Conservation (phyloP, 1,140 invertebrate species). For the Pseudachorutes palmiensis region DNA sequence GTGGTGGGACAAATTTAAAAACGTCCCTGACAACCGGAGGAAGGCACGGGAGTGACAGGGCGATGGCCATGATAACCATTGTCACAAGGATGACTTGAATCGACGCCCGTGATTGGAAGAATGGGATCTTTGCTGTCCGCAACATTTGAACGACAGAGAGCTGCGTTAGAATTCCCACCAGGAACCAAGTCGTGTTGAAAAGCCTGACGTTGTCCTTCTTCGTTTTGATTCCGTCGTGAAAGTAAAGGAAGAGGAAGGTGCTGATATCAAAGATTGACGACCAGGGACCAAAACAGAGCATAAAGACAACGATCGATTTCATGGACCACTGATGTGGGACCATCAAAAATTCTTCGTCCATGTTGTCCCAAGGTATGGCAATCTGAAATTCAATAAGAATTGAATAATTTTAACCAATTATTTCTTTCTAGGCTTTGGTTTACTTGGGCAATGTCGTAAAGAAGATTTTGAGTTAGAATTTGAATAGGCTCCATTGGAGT, state of each 20-base stretch:
- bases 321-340: constrained; percentile 28
- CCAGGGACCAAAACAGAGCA: constrained; percentile 25
- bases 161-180: constrained; percentile 23
- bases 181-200: constrained; percentile 23
- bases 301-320: constrained; percentile 21
- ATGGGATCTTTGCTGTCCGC: constrained; percentile 23
- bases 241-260: constrained; percentile 25
- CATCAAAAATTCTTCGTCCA: constrained; percentile 20
- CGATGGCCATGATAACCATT: constrained; percentile 16
- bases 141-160: constrained; percentile 26
- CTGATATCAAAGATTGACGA: constrained; percentile 24
- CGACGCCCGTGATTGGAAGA: constrained; percentile 19
- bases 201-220: constrained; percentile 6
- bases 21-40: too few species aligned
- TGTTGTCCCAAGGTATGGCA: constrained; percentile 26
- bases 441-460: constrained; percentile 24
- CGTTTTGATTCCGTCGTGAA: constrained; percentile 16
- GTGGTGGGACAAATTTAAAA: constrained; percentile 7
- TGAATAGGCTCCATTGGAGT: constrained; percentile 21
- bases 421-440: neutral
- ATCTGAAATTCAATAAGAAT: too few species aligned
- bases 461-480: constrained; percentile 18
- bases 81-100: constrained; percentile 9
- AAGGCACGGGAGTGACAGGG: constrained; percentile 17
- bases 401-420: too few species aligned